Evolutionary conservation across 2,888 invertebrate genomes (phyloP).

Genomic region (Apamea anceps): DNA sequence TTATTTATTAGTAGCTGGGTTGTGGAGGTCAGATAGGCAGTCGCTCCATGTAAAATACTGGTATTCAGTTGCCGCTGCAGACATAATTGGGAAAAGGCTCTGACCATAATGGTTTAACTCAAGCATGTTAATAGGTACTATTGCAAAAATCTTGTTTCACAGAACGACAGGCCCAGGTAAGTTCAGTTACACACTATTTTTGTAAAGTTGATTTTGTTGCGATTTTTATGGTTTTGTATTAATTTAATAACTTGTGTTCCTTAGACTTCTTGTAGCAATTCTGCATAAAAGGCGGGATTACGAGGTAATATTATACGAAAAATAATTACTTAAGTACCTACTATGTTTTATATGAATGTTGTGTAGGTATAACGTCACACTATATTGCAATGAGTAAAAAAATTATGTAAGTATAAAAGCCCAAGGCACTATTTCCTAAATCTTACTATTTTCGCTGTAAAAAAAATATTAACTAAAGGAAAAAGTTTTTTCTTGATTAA

Average conservation of each 20-base stretch:
- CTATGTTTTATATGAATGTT: neutral
- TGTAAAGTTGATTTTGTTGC: neutral
- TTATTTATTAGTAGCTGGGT: too few relatives aligned
- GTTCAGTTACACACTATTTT: neutral
- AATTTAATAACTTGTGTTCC: neutral
- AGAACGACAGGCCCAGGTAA: neutral
- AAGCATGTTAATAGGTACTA: too few relatives aligned
- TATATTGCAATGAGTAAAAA: neutral
- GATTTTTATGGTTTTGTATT: neutral
- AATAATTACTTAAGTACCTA: neutral
- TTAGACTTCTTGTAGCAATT: constrained; percentile 9
- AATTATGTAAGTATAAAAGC: neutral
- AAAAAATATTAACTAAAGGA: neutral
- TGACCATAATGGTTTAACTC: too few relatives aligned
- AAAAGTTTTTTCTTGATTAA: too few relatives aligned
- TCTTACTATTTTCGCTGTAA: neutral
- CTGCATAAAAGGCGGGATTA: neutral
- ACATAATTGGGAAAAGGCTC: too few relatives aligned
- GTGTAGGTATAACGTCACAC: neutral
- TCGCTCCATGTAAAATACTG: too few relatives aligned
- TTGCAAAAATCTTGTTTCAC: neutral
- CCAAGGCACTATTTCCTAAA: neutral
- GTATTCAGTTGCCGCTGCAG: too few relatives aligned
- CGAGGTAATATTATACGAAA: neutral
- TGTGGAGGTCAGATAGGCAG: neutral